A percentile compares a stretch with the other conserved stretches of the same genome.
Conservation (phyloP, 2,888 invertebrate species). For the Apocheima hispidaria region DNA sequence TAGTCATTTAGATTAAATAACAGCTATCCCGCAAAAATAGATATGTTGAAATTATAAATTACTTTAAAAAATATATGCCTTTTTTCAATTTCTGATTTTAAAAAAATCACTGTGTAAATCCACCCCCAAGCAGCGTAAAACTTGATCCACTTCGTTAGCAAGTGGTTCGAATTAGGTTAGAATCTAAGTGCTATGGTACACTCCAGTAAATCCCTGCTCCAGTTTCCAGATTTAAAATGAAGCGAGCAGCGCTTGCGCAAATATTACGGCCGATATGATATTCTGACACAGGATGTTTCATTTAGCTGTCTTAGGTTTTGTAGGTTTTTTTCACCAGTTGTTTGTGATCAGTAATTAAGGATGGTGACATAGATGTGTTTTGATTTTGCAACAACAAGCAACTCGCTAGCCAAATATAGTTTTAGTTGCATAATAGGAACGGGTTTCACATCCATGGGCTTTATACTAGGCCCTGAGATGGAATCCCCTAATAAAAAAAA, state of each 20-base stretch:
- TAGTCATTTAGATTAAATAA: no score
- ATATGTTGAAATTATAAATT: no score
- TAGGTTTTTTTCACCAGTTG: slow-evolving; percentile 2
- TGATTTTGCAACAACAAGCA: not conserved
- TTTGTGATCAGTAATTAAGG: slow-evolving; percentile 7
- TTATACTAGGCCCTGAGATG: no score
- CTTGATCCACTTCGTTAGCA: not conserved
- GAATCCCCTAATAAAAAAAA: no score
- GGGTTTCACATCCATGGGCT: no score
- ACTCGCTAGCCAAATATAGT: no score
- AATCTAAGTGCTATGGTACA: slow-evolving; percentile 22
- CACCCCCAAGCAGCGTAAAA: no score
- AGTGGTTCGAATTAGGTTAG: slow-evolving; percentile 1
- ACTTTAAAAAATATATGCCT: no score
- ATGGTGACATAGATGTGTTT: not conserved
- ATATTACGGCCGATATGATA: slow-evolving; percentile 55
- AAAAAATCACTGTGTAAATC: no score
- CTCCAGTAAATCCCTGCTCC: slow-evolving; percentile 60
- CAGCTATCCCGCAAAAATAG: no score
- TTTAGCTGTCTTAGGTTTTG: slow-evolving; percentile 11
- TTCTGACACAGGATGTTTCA: slow-evolving; percentile 48
- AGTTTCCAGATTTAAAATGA: slow-evolving; percentile 73
- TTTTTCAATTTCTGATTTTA: no score
- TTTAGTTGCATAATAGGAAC: no score
- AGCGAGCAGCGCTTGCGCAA: slow-evolving; percentile 57